Evolutionary conservation across 2,888 invertebrate genomes (phyloP).

Genomic region (Drosophila recens): DNA sequence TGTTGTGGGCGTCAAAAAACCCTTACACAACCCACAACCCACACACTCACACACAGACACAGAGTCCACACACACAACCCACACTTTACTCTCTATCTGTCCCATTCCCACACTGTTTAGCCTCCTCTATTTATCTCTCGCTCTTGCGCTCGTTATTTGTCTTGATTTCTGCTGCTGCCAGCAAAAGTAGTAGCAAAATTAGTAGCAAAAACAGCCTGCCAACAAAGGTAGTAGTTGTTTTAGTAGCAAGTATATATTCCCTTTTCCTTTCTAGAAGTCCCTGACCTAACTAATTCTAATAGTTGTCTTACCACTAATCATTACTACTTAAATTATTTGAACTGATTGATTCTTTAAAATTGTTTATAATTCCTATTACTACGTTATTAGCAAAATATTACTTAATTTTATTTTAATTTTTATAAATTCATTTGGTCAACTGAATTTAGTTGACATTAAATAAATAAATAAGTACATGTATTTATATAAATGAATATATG

Average conservation of each 20-base stretch:
- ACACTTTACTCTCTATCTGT: background rate
- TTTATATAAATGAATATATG: too few species aligned
- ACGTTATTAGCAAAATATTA: too few species aligned
- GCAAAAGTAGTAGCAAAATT: slow-evolving; percentile 62
- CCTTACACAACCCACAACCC: slow-evolving; percentile 1
- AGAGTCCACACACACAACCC: background rate
- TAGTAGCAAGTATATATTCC: slow-evolving; percentile 7
- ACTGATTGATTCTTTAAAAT: too few species aligned
- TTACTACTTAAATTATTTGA: too few species aligned
- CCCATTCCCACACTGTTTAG: background rate
- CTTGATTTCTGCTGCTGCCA: slow-evolving; percentile 2
- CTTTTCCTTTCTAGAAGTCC: too few species aligned
- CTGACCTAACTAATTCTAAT: too few species aligned
- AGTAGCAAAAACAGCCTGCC: slow-evolving; percentile 61
- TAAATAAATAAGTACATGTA: too few species aligned
- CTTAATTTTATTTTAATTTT: too few species aligned
- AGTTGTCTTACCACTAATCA: too few species aligned
- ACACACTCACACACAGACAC: background rate
- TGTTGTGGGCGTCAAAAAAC: slow-evolving; percentile 22
- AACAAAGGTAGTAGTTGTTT: slow-evolving; percentile 18
- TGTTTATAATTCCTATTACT: too few species aligned
- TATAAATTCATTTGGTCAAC: too few species aligned
- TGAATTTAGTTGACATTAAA: too few species aligned
- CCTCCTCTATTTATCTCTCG: background rate
- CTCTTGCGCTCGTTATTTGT: background rate